Conservation (phyloP, 2,888 invertebrate genomes). For the Malthinus seriepunctatus region DNA sequence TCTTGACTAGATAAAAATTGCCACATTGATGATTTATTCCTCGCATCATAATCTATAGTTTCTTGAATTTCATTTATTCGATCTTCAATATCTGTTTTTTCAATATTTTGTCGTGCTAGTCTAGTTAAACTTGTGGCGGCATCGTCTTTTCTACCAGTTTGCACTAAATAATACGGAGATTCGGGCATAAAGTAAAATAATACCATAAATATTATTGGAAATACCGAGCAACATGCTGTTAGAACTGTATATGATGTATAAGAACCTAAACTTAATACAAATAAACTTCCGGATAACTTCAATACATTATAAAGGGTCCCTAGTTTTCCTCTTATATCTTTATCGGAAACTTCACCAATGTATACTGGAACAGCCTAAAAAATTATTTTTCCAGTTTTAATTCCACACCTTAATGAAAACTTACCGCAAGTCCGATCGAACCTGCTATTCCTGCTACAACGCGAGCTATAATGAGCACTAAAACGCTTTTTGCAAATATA, state of each 20-base stretch:
- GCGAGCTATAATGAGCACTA: constrained; percentile 63
- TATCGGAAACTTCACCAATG: constrained; percentile 53
- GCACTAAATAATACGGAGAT: constrained; percentile 56
- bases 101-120: constrained; percentile 47
- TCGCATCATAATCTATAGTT: constrained; percentile 46
- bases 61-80: constrained; percentile 52
- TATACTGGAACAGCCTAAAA: constrained; percentile 52
- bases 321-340: constrained; percentile 57
- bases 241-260: constrained; percentile 49
- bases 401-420: constrained; percentile 39
- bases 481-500: constrained; percentile 40
- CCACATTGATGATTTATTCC: constrained; percentile 44
- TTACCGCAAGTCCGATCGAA: constrained; percentile 57
- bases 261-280: constrained; percentile 50
- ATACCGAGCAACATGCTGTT: constrained; percentile 43
- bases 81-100: constrained; percentile 45
- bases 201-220: constrained; percentile 50
- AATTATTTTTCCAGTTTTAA: not conserved
- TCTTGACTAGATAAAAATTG: constrained; percentile 43
- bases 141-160: constrained; percentile 45
- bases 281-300: constrained; percentile 50
- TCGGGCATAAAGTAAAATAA: constrained; percentile 55
- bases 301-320: constrained; percentile 42
- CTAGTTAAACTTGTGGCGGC: constrained; percentile 42
- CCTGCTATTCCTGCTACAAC: constrained; percentile 70